phyloP scores from a whole-genome alignment of 2,888 invertebrate species.

The Sicus ferrugineus region DNA sequence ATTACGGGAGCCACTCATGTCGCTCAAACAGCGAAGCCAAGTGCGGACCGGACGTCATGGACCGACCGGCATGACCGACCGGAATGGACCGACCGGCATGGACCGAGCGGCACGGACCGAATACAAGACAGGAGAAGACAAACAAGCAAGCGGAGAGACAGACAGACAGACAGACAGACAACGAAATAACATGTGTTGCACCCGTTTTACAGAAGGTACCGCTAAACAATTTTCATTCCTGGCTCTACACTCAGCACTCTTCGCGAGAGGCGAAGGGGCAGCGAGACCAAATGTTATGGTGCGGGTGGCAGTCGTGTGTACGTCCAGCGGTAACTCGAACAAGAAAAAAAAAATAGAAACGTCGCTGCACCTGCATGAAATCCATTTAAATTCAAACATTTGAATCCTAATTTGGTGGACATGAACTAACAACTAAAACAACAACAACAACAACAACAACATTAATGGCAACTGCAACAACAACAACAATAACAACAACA shows the following conservation, averaged over 20 bases:
- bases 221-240: too few species aligned
- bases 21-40: conserved; percentile 21
- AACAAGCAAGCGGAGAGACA: not conserved
- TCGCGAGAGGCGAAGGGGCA: not conserved
- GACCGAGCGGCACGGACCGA: too few species aligned
- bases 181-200: conserved; percentile 8
- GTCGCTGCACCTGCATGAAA: conserved; percentile 31
- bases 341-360: not conserved
- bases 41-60: conserved; percentile 11
- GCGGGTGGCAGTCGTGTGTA: not conserved
- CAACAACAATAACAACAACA: not conserved
- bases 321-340: not conserved
- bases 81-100: too few species aligned
- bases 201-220: conserved; percentile 7
- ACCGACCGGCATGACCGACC: too few species aligned
- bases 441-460: conserved; percentile 3
- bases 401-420: conserved; percentile 28
- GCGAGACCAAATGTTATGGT: not conserved
- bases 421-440: conserved; percentile 1
- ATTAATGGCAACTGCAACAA: not conserved
- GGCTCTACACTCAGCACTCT: not conserved
- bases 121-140: not conserved
- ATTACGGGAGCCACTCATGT: conserved; percentile 19
- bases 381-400: conserved; percentile 15
- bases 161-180: not conserved